Evolutionary conservation across 23 tunicate genomes (phyloP).

Genomic region (Ciona savignyi): DNA sequence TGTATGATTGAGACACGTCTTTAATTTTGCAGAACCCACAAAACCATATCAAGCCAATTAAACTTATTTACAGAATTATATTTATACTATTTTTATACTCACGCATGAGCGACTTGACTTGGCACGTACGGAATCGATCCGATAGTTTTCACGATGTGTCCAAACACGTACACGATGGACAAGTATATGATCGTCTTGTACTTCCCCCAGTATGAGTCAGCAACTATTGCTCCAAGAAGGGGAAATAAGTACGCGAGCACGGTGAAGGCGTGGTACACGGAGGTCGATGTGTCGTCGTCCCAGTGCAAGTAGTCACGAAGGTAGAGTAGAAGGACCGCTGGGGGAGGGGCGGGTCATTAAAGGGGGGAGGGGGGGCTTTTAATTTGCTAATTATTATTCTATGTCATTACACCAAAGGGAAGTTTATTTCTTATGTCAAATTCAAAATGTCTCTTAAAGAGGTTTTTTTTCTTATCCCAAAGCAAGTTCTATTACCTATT

Average conservation of each 20-base stretch:
- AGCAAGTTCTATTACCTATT: no score
- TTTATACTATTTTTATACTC: slow-evolving; percentile 20
- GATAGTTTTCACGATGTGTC: slow-evolving; percentile 56
- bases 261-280: slow-evolving; percentile 90
- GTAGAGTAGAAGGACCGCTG: slow-evolving; percentile 86
- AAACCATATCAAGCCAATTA: no score
- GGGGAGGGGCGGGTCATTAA: no score
- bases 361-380: no score
- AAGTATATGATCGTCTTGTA: slow-evolving; percentile 79
- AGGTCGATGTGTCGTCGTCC: slow-evolving; percentile 85
- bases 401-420: no score
- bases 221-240: slow-evolving; percentile 85
- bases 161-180: slow-evolving; percentile 72
- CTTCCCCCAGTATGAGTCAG: slow-evolving; percentile 98
- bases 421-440: no score
- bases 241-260: slow-evolving; percentile 92
- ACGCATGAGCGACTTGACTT: slow-evolving; percentile 73
- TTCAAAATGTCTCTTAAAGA: no score
- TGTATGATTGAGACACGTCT: no score
- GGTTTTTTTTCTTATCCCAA: no score
- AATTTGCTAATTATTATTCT: no score
- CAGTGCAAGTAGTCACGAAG: slow-evolving; percentile 73
- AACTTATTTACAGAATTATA: no score
- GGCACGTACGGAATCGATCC: slow-evolving; percentile 90
- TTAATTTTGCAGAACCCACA: no score